Base-by-base conservation (phyloP, 2,113 vertebrate genomes). In the Spea bombifrons region DNA sequence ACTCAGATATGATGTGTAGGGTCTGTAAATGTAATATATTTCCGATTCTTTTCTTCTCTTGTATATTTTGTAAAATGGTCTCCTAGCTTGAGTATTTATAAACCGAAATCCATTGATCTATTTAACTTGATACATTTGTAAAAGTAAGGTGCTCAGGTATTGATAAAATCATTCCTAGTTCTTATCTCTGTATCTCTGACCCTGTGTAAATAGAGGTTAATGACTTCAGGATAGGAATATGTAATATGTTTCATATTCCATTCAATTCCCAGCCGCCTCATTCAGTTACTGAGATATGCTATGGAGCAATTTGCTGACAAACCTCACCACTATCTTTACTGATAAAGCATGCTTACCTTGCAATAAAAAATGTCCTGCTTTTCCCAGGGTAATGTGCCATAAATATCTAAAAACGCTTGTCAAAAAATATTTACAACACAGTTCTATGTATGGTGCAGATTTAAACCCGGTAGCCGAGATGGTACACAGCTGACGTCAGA, bases 371-470 rank as follows among this genome's bases (percentile, higher is more conserved):
- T 47, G 13, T n/a, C 52, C 43, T 43, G 30, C 71, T 57, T 71
- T 8, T 17, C 8, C 49, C 69, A 71, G 17, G 49, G 48, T 53
- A 71, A 48, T 7, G 50, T 13, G 13, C 30, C 59, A 57, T 73
- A 73, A 57, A 73, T 57, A 55, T 73, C 71, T 47, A 47, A 68
- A 68, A 68, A 10, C n/a, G 66, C 5, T 43, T 57, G 71, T 5
- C 71, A 73, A 46, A 68, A 46, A 48, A 48, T 68, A 68, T 68
- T 68, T 68, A 48, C 66, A 68, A 44, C 66, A 15, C 48, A 15
- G 3, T 10, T 47, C 15, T 43, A 8, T 50, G n/a, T 45, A 45
- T 57, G 16, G 45, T 57, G 17, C 30, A 73, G 53, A 55, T 50
- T 30, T 8, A 53, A 70, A 48, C 47, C 50, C 67, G 4, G 47